These are phyloP conservation scores for Abrostola tripartita DNA, from an alignment of 2,888 invertebrate species.

Conservation along the genomic window DNA sequence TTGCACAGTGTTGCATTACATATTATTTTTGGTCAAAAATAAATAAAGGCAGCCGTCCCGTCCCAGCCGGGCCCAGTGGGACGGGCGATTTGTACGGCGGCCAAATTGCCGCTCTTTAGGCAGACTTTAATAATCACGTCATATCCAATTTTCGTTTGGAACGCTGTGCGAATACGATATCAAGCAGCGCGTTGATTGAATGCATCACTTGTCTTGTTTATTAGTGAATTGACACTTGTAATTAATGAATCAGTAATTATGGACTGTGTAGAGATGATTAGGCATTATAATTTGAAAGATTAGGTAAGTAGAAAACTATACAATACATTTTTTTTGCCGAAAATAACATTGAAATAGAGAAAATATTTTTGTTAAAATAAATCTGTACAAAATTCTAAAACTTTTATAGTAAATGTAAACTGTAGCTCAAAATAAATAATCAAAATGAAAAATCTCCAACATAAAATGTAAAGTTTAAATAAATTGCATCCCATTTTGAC, in stretches of 20 bases:
- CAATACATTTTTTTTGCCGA: no score
- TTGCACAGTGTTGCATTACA: conserved; percentile 49
- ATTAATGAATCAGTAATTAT: conserved; percentile 42
- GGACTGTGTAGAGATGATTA: neutral
- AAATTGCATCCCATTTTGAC: conserved; percentile 55
- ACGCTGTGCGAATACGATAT: conserved; percentile 79
- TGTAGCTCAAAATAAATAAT: conserved; percentile 46
- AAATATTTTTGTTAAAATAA: no score
- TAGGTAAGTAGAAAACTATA: no score
- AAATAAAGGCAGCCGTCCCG: conserved; percentile 68
- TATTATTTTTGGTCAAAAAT: conserved; percentile 65
- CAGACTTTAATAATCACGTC: conserved; percentile 85
- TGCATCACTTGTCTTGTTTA: conserved; percentile 67
- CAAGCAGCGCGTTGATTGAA: conserved; percentile 71
- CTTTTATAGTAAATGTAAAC: conserved; percentile 9
- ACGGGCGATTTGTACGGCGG: conserved; percentile 77
- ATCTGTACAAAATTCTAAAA: neutral
- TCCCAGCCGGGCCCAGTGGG: conserved; percentile 72
- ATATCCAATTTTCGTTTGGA: conserved; percentile 83
- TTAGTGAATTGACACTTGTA: conserved; percentile 54
- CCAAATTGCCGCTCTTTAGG: conserved; percentile 85
- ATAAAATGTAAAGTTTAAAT: conserved; percentile 50
- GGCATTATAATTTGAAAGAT: no score
- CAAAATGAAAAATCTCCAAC: conserved; percentile 41
- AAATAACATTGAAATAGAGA: no score